Evolutionary conservation across 2,888 invertebrate species (phyloP), one percentile per base, ranked within the genome.

Genomic region (Harpalus rubripes): DNA sequence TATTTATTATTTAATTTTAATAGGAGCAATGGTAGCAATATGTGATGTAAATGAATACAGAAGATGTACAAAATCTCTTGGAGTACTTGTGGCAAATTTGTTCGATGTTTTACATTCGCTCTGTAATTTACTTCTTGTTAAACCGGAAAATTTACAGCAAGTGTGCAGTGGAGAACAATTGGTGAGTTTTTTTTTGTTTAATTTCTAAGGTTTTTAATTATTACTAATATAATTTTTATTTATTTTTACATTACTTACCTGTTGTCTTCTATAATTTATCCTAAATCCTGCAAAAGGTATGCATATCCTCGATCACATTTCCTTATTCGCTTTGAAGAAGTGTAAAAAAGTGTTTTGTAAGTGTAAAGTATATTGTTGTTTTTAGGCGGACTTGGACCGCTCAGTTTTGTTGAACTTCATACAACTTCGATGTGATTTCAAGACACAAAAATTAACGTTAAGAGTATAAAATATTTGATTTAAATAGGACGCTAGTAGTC

Each of bases 11-110:
- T 32, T 32, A 6, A 4, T 32, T 6, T 32, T 32, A 32, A 4
- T 90, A 96, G 97, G 99, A 83, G 99, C 99, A 0, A 98, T 99
- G 97, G 96, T 98, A 90, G 98, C 97, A 1, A 98, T 99, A 88
- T 99, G 98, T 92, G 99, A 99, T 93, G 96, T 99, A 87, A 98
- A 98, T 89, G 99, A 99, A 91, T 99, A 99, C 91, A 94, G 98
- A 18, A 96, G 96, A 88, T 97, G 97, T 89, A 96, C 95, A n/a
- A 96, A 96, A 89, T 92, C 92, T 1, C 93, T 95, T 82, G 95
- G 97, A 7, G 93, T 96, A 1, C 92, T 97, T 79, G 96, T 98
- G 58, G 95, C 95, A 65, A 95, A 96, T 85, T 92, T 99, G n/a
- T 99, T 99, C 92, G 98, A 99, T 92, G 97, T 97, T 22, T 93